Evolutionary conservation across 2,888 invertebrate species (phyloP).

Genomic region (Cotesia congregata): DNA sequence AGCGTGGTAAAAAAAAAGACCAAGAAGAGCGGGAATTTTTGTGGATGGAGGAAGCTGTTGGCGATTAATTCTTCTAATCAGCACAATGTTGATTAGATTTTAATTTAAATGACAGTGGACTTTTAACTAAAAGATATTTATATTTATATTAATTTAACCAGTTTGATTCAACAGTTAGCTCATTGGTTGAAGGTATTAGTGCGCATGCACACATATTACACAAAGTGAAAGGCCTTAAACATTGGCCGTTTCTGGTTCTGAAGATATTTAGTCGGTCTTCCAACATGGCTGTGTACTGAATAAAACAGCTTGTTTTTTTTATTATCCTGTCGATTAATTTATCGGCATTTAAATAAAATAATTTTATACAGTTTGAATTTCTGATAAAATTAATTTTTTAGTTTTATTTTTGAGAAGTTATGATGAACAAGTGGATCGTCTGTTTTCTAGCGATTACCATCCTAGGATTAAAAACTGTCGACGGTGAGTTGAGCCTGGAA

Average conservation of each 20-base stretch:
- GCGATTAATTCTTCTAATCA: too few relatives aligned
- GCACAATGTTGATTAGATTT: not conserved
- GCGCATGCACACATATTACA: slow-evolving; percentile 14
- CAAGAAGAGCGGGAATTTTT: not conserved
- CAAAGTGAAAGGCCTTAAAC: slow-evolving; percentile 49
- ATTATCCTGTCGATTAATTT: not conserved
- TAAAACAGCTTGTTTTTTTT: slow-evolving; percentile 32
- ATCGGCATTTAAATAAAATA: not conserved
- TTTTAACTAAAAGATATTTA: not conserved
- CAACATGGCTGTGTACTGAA: slow-evolving; percentile 62
- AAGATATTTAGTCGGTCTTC: slow-evolving; percentile 51
- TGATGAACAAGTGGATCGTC: slow-evolving; percentile 33
- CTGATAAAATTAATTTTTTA: not conserved
- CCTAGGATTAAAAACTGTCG: slow-evolving; percentile 19
- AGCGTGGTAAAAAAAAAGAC: slow-evolving; percentile 12
- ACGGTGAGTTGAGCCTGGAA: slow-evolving; percentile 34
- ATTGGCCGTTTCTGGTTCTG: slow-evolving; percentile 47
- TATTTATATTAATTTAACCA: too few relatives aligned
- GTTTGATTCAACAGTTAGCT: not conserved
- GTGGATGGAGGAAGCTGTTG: not conserved
- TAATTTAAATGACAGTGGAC: not conserved
- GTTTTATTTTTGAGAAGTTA: not conserved
- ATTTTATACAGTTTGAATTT: not conserved
- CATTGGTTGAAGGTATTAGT: not conserved
- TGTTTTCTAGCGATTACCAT: slow-evolving; percentile 13